Evolutionary conservation across 2,888 invertebrate species (phyloP).

Genomic region (Ennomos fuscantarius): DNA sequence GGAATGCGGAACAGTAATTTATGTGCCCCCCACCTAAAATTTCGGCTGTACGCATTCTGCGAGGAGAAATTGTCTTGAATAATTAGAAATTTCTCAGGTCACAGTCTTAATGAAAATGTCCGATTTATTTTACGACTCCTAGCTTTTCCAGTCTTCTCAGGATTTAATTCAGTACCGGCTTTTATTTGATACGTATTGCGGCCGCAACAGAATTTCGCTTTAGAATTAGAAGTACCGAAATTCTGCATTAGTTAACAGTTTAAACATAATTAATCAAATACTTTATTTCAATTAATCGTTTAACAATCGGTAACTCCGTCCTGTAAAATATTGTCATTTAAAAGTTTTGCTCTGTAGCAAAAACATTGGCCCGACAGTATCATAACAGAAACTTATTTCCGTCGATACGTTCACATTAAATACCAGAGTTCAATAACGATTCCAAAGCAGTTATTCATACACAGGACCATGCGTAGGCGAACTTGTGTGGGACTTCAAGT

Average conservation of each 20-base stretch:
- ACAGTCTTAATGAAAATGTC: constrained; percentile 35
- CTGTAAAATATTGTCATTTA: constrained; percentile 24
- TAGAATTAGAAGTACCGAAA: too few relatives aligned
- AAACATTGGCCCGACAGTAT: constrained; percentile 26
- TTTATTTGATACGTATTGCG: too few relatives aligned
- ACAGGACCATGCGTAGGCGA: constrained; percentile 55
- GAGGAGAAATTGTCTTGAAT: constrained; percentile 66
- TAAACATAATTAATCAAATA: too few relatives aligned
- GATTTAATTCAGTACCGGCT: neutral
- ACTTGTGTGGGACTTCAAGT: constrained; percentile 60
- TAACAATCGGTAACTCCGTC: neutral
- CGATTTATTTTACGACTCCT: constrained; percentile 8
- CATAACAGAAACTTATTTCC: constrained; percentile 34
- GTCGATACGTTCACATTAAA: constrained; percentile 35
- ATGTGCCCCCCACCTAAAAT: constrained; percentile 62
- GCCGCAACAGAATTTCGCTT: too few relatives aligned
- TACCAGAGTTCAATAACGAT: constrained; percentile 48
- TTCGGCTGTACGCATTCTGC: constrained; percentile 57
- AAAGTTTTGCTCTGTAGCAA: constrained; percentile 10
- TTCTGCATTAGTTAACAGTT: too few relatives aligned
- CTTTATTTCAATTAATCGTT: neutral
- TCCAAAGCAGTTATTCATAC: constrained; percentile 49
- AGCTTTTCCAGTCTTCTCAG: neutral
- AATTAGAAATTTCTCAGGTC: constrained; percentile 59
- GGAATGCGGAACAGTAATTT: constrained; percentile 82